Evolutionary conservation across 2,797 vertebrate genomes (phyloP), one percentile per base, ranked within the genome.

Genomic region (Mareca strepera): DNA sequence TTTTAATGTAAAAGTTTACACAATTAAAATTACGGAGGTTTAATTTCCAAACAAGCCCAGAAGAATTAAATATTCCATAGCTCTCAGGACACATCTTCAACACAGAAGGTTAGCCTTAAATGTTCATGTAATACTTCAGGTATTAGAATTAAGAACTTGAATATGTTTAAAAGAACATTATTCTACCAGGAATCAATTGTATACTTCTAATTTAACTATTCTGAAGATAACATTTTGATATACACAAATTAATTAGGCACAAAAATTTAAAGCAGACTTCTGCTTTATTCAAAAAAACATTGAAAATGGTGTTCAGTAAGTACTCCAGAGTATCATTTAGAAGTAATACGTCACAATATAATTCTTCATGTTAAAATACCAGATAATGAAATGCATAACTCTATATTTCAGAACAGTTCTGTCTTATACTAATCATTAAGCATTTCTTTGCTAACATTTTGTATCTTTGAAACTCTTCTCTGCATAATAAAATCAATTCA

Each of bases 1-100:
- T 97, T 97, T 96, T 93, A 95, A 96, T 90, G 93, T 94, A 96
- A 86, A 94, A 97, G 96, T 96, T 95, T 96, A 96, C 91, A 97
- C 93, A 97, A 92, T 97, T 96, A 97, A 96, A 96, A 96, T 96
- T 93, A 56, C 55, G 91, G 85, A 96, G 76, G n/a, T 95, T 97
- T 97, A 97, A 97, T 97, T 97, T 97, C 84, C 93, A n/a, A 97
- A 93, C 94, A 97, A 97, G 80, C 89, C 93, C 92, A 77, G 82
- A 93, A 97, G 82, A 97, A 96, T 97, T 97, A 95, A 95, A 94
- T 92, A 96, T 96, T 96, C 60, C 72, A 87, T 86, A 74, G 88
- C 77, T 96, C 93, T 96, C 82, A 96, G 86, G 83, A 88, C 72
- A 96, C 73, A 83, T 93, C 90, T 94, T 90, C 90, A 93, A 94